Conservation (phyloP, 2,797 vertebrate genomes). For the Poliocrania exsul region DNA sequence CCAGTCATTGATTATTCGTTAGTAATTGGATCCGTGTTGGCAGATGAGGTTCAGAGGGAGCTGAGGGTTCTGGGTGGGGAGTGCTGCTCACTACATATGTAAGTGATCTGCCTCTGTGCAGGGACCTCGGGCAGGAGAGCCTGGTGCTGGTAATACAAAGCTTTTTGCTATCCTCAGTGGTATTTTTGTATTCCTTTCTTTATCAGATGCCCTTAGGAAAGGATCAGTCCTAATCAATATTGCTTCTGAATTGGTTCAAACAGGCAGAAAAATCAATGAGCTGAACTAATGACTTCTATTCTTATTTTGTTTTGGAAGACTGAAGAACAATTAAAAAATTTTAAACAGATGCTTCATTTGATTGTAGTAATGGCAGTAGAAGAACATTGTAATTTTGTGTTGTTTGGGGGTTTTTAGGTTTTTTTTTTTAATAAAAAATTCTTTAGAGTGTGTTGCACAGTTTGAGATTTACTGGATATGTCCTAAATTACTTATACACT, state of each 20-base stretch:
- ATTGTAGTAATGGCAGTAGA: background rate
- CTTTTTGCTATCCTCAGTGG: conserved; percentile 66
- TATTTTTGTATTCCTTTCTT: conserved; percentile 70
- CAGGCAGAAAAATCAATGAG: conserved; percentile 80
- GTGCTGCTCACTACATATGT: conserved; percentile 47
- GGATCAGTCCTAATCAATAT: conserved; percentile 83
- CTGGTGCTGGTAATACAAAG: conserved; percentile 53
- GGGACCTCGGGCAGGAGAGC: conserved; percentile 69
- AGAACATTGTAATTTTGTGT: background rate
- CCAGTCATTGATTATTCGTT: conserved; percentile 63
- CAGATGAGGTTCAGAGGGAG: conserved; percentile 58
- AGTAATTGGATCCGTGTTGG: conserved; percentile 71
- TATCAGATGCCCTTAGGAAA: conserved; percentile 77
- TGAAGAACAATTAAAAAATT: conserved; percentile 45
- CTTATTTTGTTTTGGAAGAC: conserved; percentile 65
- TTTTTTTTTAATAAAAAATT: background rate
- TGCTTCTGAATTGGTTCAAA: conserved; percentile 75
- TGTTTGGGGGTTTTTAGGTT: background rate
- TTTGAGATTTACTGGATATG: background rate
- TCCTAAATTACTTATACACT: background rate
- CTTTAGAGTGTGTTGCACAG: background rate
- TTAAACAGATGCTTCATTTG: conserved; percentile 39
- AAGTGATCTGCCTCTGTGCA: conserved; percentile 44
- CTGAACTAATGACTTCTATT: conserved; percentile 77
- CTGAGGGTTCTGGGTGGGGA: conserved; percentile 37